Conservation (phyloP, 2,888 invertebrate genomes). For the Limnephilus marmoratus region DNA sequence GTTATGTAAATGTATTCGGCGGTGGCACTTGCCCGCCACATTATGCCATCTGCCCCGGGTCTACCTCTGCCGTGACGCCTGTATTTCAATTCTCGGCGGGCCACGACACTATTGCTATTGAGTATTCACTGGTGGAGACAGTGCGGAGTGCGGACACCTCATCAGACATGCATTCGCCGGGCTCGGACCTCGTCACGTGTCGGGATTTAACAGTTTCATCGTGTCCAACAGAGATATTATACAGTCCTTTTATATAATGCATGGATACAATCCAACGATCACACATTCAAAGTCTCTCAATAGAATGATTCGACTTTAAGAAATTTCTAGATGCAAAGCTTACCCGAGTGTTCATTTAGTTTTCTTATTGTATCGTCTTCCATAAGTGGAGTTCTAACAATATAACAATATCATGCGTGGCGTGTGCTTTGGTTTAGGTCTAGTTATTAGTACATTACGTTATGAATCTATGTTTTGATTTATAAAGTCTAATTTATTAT, state of each 20-base stretch:
- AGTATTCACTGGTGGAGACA: not conserved
- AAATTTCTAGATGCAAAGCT: not conserved
- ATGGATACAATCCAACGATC: not conserved
- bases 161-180: slow-evolving; percentile 39
- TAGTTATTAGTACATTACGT: too few relatives aligned
- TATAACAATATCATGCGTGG: too few relatives aligned
- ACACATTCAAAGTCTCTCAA: not conserved
- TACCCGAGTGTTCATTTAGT: too few relatives aligned
- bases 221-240: not conserved
- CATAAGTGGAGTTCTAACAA: too few relatives aligned
- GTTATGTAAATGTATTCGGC: slow-evolving; percentile 57
- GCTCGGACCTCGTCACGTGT: slow-evolving; percentile 2
- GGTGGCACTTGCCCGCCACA: slow-evolving; percentile 46
- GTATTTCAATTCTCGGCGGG: slow-evolving; percentile 13
- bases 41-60: slow-evolving; percentile 42
- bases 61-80: slow-evolving; percentile 36
- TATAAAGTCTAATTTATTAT: too few relatives aligned
- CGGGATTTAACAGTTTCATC: not conserved
- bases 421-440: too few relatives aligned
- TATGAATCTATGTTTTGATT: too few relatives aligned
- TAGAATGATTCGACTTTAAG: not conserved
- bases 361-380: too few relatives aligned
- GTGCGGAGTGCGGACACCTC: not conserved
- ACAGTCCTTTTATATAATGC: not conserved
- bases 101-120: slow-evolving; percentile 2